Conservation (phyloP, 2,888 invertebrate species). For the Cheilosia variabilis region DNA sequence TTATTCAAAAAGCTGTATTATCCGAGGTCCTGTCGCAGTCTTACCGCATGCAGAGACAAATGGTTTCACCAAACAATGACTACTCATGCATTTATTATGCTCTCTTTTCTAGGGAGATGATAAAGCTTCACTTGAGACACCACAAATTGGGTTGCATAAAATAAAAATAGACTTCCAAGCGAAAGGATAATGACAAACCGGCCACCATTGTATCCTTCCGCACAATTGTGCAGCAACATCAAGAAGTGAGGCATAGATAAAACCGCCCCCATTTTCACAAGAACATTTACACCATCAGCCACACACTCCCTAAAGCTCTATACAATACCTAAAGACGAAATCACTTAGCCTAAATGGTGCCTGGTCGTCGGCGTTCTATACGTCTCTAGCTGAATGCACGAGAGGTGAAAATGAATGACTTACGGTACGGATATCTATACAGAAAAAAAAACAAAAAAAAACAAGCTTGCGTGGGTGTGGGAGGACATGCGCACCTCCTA, state of each 20-base stretch:
- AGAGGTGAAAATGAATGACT: conserved; percentile 74
- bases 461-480: conserved; percentile 23
- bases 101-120: conserved; percentile 44
- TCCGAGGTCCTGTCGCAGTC: too few species aligned
- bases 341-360: conserved; percentile 75
- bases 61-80: conserved; percentile 32
- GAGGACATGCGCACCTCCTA: conserved; percentile 71
- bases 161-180: conserved; percentile 17
- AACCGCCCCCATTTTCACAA: conserved; percentile 57
- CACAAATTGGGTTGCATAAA: conserved; percentile 28
- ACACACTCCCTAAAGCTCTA: conserved; percentile 39
- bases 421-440: conserved; percentile 33
- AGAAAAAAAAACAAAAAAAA: neutral
- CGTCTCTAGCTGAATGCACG: conserved; percentile 55
- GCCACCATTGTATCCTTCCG: conserved; percentile 71
- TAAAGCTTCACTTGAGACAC: conserved; percentile 53
- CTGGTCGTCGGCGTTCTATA: conserved; percentile 60
- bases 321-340: conserved; percentile 68
- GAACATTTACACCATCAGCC: neutral
- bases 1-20: too few species aligned
- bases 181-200: conserved; percentile 60
- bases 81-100: conserved; percentile 44
- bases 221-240: conserved; percentile 64
- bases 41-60: neutral
- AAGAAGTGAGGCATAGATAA: conserved; percentile 33